Evolutionary conservation across 2,113 vertebrate species (phyloP).

Genomic region (Brachyistius frenatus): DNA sequence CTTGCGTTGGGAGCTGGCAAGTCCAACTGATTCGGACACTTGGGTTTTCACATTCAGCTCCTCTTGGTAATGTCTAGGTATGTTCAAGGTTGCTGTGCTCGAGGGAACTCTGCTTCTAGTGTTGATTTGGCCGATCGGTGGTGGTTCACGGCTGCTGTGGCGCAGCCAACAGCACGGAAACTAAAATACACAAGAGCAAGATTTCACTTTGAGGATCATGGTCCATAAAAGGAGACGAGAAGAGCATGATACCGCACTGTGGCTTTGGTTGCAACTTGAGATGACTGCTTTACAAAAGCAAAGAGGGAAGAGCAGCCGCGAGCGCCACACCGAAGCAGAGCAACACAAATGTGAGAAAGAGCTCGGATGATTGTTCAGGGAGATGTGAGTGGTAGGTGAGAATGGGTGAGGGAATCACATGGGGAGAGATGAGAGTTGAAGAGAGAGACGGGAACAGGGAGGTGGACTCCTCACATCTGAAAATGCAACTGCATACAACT

Average conservation of each 20-base stretch:
- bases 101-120: too few species aligned
- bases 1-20: too few species aligned
- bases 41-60: too few species aligned
- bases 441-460: background rate
- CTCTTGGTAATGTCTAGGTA: too few species aligned
- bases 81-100: too few species aligned
- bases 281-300: conserved; percentile 4
- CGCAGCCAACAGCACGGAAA: background rate
- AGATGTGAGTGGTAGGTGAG: conserved; percentile 59
- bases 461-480: background rate
- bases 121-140: too few species aligned
- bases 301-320: background rate
- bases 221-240: background rate
- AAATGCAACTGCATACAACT: background rate
- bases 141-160: too few species aligned
- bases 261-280: background rate
- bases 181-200: background rate
- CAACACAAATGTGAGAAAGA: conserved; percentile 60
- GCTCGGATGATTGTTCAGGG: conserved; percentile 19
- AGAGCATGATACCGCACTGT: background rate
- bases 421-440: conserved; percentile 27
- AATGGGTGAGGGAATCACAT: conserved; percentile 70
- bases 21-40: too few species aligned
- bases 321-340: background rate
- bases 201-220: background rate